Base-by-base conservation (phyloP, 2,113 vertebrate species). In the Tachycineta bicolor region DNA sequence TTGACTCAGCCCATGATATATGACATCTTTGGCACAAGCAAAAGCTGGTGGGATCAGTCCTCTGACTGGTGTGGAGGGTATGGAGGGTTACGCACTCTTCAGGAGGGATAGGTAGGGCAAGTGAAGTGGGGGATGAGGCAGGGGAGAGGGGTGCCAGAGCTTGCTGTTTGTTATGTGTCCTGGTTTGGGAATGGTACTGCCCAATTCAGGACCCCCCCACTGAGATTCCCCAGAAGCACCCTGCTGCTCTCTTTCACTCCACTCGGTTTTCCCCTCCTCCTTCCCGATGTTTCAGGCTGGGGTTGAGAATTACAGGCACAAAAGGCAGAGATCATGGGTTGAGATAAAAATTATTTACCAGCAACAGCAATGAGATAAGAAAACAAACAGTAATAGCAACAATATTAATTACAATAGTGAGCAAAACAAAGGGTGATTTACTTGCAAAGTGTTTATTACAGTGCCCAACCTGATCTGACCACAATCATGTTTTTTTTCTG, bases 281-380 rank as follows among this genome's bases (percentile, higher is more conserved):
- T n/a, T 41, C 12, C 9, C 0, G 0, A 6, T 37, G 17, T 22
- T 6, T 37, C 1, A 0, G 28, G 28, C 49, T 55, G 24, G 10
- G 14, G 17, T n/a, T 79, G 65, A 46, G 34, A 56, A 56, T 31
- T 56, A 24, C 41, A 64, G 21, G 6, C 11, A 56, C 25, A 71
- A 71, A 63, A 49, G 21, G 29, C 13, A 79, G 22, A 49, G 13
- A 43, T 43, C 9, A 63, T 0, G 0, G 25, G 7, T 8, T 87
- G 14, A 34, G 24, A 41, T 31, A 41, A 71, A 16, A 64, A 63
- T 6, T 17, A 41, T 34, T 80, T 49, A 34, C 58, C 34, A 25
- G 17, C 39, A 49, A 55, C 6, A 41, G 29, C 24, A 41, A 63
- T 34, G 41, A 49, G 29, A 49, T 41, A 63, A 70, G 15, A 47